phyloP scores from a whole-genome alignment of 2,797 vertebrate species.

The Cryptoprocta ferox region DNA sequence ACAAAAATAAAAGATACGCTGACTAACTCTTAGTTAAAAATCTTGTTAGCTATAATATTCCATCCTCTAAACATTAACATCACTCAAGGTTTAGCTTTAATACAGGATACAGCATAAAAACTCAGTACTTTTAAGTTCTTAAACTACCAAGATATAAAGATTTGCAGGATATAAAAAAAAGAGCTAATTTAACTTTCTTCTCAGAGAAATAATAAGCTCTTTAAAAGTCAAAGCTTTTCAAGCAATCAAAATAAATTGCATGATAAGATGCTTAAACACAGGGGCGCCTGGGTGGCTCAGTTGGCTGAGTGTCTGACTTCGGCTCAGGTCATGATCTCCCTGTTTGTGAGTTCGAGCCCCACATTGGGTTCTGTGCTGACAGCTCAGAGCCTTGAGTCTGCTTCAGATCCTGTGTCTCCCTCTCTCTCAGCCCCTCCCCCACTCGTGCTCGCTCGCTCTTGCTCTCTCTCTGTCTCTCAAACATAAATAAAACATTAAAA shows the following conservation, averaged over 20 bases:
- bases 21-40: slow-evolving; percentile 35
- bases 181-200: slow-evolving; percentile 33
- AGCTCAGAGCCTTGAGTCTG: too few species aligned
- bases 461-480: too few species aligned
- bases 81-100: slow-evolving; percentile 53
- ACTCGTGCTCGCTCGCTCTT: too few species aligned
- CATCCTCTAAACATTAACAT: slow-evolving; percentile 22
- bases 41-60: neutral
- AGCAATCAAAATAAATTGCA: slow-evolving; percentile 1
- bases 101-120: slow-evolving; percentile 26
- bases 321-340: neutral
- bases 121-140: slow-evolving; percentile 54
- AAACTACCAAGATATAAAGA: slow-evolving; percentile 57
- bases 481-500: too few species aligned
- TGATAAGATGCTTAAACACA: neutral
- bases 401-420: too few species aligned
- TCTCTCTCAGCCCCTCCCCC: too few species aligned
- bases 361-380: too few species aligned
- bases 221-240: slow-evolving; percentile 62
- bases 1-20: slow-evolving; percentile 52
- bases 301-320: too few species aligned
- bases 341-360: too few species aligned
- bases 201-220: slow-evolving; percentile 25
- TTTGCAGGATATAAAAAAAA: slow-evolving; percentile 25
- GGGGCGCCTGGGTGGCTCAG: neutral